Conservation (phyloP, 2,113 vertebrate genomes). For the Sturnira hondurensis region DNA sequence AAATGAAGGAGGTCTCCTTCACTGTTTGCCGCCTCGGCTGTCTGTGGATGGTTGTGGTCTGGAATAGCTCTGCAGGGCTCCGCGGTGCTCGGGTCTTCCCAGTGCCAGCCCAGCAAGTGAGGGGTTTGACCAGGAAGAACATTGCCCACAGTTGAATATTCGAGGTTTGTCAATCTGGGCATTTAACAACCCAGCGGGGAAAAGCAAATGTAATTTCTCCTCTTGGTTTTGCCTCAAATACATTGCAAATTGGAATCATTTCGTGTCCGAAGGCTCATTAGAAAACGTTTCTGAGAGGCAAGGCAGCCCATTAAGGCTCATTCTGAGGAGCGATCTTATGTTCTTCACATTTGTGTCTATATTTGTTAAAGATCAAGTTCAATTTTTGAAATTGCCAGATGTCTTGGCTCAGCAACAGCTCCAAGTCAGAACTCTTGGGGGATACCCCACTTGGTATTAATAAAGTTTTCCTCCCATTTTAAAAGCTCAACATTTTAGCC, state of each 20-base stretch:
- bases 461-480: neutral
- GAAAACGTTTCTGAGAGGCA: constrained; percentile 70
- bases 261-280: constrained; percentile 68
- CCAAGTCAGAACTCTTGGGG: constrained; percentile 55
- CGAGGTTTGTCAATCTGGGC: constrained; percentile 14
- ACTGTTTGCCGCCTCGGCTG: neutral
- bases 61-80: neutral
- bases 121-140: neutral
- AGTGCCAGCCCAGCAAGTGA: neutral
- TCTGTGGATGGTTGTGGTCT: neutral
- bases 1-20: fast-evolving
- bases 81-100: fast-evolving
- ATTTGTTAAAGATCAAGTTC: constrained; percentile 74
- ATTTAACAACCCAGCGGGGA: constrained; percentile 22
- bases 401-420: constrained; percentile 64
- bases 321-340: constrained; percentile 67
- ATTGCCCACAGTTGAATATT: neutral
- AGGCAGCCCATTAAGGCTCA: constrained; percentile 61
- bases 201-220: constrained; percentile 64
- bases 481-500: constrained; percentile 23
- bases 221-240: constrained; percentile 61
- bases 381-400: constrained; percentile 69
- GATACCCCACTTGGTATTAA: constrained; percentile 42
- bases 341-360: constrained; percentile 68
- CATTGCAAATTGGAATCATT: constrained; percentile 70